Percentiles rank a stretch among this genome's conserved stretches.
phyloP scores from a whole-genome alignment of 2,888 invertebrate genomes.

The Pollenia amentaria region DNA sequence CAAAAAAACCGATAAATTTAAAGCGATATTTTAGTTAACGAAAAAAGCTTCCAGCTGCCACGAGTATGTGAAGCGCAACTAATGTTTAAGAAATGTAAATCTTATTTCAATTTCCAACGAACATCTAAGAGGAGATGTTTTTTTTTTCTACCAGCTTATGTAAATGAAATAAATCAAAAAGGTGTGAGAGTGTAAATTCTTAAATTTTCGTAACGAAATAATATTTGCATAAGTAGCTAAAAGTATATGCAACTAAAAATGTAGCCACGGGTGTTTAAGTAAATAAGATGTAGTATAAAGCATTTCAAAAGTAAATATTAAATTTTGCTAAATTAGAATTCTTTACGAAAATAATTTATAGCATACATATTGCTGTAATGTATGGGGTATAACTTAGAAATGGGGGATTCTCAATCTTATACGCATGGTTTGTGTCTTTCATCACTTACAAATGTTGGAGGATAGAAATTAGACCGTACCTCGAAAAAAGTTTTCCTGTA shows the following conservation, averaged over 20 bases:
- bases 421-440: too few species aligned
- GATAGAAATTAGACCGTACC: too few species aligned
- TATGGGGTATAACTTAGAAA: too few species aligned
- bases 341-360: not conserved
- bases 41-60: constrained; percentile 43
- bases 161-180: constrained; percentile 59
- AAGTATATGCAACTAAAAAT: not conserved
- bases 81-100: constrained; percentile 68
- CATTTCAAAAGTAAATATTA: constrained; percentile 3
- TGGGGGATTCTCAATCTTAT: too few species aligned
- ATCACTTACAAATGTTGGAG: too few species aligned
- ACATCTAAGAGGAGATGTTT: constrained; percentile 22
- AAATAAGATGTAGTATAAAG: not conserved
- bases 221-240: constrained; percentile 29
- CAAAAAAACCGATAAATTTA: constrained; percentile 18
- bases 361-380: not conserved
- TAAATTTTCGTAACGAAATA: constrained; percentile 38
- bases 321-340: not conserved
- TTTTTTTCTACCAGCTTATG: constrained; percentile 44
- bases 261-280: not conserved
- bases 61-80: constrained; percentile 65
- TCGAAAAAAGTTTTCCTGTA: too few species aligned
- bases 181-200: constrained; percentile 17
- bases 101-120: constrained; percentile 13
- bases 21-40: constrained; percentile 51